Evolutionary conservation across 2,797 vertebrate species (phyloP), one percentile per base, ranked within the genome.

Genomic region (Eupleurogrammus muticus): DNA sequence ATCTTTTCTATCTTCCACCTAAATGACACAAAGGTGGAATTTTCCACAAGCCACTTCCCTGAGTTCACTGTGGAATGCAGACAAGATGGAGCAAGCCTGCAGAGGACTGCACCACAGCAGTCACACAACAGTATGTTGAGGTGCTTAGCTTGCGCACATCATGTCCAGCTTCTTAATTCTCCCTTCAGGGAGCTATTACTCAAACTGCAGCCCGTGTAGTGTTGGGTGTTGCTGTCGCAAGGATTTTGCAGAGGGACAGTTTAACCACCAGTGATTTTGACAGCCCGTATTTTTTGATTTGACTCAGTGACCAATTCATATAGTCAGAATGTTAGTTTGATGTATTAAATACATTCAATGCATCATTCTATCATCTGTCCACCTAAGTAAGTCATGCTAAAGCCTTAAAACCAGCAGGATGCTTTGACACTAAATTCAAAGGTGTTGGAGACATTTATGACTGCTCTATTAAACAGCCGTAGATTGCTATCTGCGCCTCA

Each of bases 41-140:
- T 93, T 93, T 93, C 92, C 92, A 92, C 68, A 2, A 84, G 81
- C 55, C 70, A 59, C 80, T 89, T 90, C 81, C 75, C 73, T 20
- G 66, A 52, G 77, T 75, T 73, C 4, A 14, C 78, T 73, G 81
- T 51, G 92, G 92, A 92, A 93, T 93, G 90, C 75, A 86, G 90
- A 86, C 92, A 93, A 90, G 92, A 90, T 69, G 74, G 71, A 86
- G 86, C 92, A 93, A 58, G 92, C 57, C 88, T 68, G 73, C 65
- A n/a, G 66, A 83, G 72, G 23, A 23, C 62, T 1, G 75, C 66
- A 56, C 68, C 81, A 68, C 64, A 12, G 79, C 81, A 75, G 80
- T 40, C n/a, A n/a, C n/a, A n/a, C n/a, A 77, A 83, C 75, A 72
- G 53, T 74, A 34, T 66, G 81, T 58, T 24, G 76, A 85, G 62